A percentile compares a stretch with the other conserved stretches of the same genome.
Evolutionary conservation across 1,140 invertebrate genomes (phyloP).

Genomic region (Trichonephila clavata): DNA sequence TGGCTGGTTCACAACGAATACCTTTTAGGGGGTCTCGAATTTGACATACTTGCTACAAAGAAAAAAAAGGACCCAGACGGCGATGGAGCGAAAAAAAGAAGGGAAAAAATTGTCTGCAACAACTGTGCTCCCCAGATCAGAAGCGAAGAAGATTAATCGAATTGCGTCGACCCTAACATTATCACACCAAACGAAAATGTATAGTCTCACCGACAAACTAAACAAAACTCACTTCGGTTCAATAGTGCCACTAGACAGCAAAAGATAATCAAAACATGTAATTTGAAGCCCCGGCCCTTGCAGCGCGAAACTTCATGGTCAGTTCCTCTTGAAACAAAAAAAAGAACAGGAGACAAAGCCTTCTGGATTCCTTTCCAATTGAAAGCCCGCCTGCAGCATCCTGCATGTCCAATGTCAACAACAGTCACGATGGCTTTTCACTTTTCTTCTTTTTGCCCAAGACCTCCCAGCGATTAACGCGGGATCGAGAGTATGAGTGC

Average conservation of each 20-base stretch:
- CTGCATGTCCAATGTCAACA: slow-evolving; percentile 48
- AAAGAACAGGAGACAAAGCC: background rate
- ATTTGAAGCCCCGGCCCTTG: background rate
- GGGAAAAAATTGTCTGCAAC: no score
- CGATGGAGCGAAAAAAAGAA: no score
- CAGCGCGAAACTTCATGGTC: background rate
- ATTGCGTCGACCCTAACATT: no score
- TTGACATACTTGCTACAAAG: no score
- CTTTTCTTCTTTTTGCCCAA: background rate
- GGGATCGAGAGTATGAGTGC: background rate
- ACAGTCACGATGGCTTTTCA: slow-evolving; percentile 10
- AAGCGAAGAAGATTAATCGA: no score
- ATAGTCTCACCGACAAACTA: no score
- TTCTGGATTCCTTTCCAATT: slow-evolving; percentile 40
- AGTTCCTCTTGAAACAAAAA: background rate
- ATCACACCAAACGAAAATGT: no score
- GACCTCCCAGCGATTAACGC: slow-evolving; percentile 24
- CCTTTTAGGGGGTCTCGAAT: no score
- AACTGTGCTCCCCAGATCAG: no score
- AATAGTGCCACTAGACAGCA: background rate
- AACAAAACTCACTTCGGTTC: no score
- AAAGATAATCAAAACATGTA: background rate
- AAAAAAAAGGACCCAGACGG: no score
- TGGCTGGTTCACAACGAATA: no score
- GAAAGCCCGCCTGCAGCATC: slow-evolving; percentile 8